phyloP scores from a whole-genome alignment of 2,888 invertebrate genomes.

The Acleris emargana region DNA sequence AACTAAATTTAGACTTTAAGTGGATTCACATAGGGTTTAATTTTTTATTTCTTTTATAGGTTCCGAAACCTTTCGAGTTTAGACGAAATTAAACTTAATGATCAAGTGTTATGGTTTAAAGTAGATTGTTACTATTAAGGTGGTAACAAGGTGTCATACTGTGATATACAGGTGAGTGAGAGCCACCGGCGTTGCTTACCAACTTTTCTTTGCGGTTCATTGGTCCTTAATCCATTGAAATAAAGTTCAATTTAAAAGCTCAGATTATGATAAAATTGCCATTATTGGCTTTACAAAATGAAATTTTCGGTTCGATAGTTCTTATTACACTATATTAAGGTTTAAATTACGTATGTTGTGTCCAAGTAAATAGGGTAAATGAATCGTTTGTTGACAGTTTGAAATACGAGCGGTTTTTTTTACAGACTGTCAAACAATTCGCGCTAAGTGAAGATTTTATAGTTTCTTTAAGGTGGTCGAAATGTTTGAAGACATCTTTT shows the following conservation, averaged over 20 bases:
- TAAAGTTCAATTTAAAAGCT: neutral
- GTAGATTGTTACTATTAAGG: slow-evolving; percentile 18
- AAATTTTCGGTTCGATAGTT: neutral
- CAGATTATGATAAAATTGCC: slow-evolving; percentile 1
- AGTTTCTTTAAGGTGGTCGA: slow-evolving; percentile 20
- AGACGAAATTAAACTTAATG: slow-evolving; percentile 29
- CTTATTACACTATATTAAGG: neutral
- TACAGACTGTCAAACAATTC: slow-evolving; percentile 32
- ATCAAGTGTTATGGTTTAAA: slow-evolving; percentile 18
- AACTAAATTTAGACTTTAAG: slow-evolving; percentile 7
- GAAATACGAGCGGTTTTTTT: slow-evolving; percentile 24
- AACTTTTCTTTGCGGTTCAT: slow-evolving; percentile 33
- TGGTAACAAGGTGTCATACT: slow-evolving; percentile 65
- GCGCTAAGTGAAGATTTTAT: slow-evolving; percentile 34
- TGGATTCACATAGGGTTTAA: neutral
- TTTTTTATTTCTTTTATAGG: neutral
- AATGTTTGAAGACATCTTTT: slow-evolving; percentile 18
- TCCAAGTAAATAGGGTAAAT: slow-evolving; percentile 31
- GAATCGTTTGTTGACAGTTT: slow-evolving; percentile 39
- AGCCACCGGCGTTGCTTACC: slow-evolving; percentile 59
- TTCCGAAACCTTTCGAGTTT: neutral
- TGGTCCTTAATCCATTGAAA: slow-evolving; percentile 23
- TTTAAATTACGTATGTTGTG: neutral
- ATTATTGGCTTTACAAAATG: neutral
- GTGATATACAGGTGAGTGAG: slow-evolving; percentile 68